Conservation (phyloP, 2,797 vertebrate genomes). For the Miichthys miiuy region DNA sequence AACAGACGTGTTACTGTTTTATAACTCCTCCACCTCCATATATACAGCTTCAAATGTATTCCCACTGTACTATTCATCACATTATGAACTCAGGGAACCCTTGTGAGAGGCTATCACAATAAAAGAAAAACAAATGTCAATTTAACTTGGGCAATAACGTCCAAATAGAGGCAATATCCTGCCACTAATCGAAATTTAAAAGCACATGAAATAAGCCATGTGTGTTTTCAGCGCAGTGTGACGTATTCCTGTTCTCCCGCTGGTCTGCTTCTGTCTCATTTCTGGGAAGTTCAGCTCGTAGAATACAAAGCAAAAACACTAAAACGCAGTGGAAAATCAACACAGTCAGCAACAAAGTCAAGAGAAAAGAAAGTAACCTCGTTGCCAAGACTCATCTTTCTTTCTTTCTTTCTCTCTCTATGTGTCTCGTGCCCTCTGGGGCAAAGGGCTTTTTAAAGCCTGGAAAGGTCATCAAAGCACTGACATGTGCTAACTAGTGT, state of each 20-base stretch:
- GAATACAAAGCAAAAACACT: slow-evolving; percentile 68
- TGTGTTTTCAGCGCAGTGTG: slow-evolving; percentile 49
- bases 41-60: not conserved
- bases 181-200: slow-evolving; percentile 43
- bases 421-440: slow-evolving; percentile 36
- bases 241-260: slow-evolving; percentile 68
- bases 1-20: not conserved
- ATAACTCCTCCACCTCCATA: not conserved
- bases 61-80: not conserved
- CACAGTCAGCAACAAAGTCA: slow-evolving; percentile 69
- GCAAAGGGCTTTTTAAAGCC: slow-evolving; percentile 41
- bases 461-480: slow-evolving; percentile 58
- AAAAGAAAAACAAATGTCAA: not conserved
- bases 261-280: slow-evolving; percentile 69
- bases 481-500: slow-evolving; percentile 23
- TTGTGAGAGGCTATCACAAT: slow-evolving; percentile 21
- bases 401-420: not conserved
- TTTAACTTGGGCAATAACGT: slow-evolving; percentile 9
- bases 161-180: slow-evolving; percentile 30
- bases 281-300: slow-evolving; percentile 77
- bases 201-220: slow-evolving; percentile 35
- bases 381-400: slow-evolving; percentile 61
- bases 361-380: slow-evolving; percentile 49
- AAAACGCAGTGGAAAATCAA: slow-evolving; percentile 73
- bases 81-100: slow-evolving; percentile 28